phyloP scores from a whole-genome alignment of 1,140 invertebrate genomes.

The Sarcophaga peregrina region DNA sequence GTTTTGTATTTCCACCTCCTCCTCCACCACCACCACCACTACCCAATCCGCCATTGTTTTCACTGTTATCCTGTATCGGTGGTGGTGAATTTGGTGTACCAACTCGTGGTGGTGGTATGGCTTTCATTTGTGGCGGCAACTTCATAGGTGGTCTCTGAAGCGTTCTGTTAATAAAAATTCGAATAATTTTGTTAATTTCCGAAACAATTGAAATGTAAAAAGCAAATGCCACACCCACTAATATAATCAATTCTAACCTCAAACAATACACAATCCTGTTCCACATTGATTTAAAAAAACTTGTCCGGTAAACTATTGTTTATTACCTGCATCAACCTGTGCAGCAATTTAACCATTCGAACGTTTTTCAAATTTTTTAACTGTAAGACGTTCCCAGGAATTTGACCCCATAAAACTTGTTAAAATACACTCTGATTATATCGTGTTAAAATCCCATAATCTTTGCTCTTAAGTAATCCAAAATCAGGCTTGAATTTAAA shows the following conservation, averaged over 20 bases:
- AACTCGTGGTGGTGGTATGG: constrained; percentile 65
- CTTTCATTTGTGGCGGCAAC: constrained; percentile 65
- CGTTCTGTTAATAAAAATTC: constrained; percentile 51
- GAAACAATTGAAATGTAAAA: not conserved
- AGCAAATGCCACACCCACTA: not conserved
- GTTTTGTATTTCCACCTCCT: constrained; percentile 31
- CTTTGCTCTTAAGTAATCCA: too few species aligned
- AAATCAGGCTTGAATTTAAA: too few species aligned
- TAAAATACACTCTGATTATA: too few species aligned
- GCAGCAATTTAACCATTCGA: too few species aligned
- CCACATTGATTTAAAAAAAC: too few species aligned
- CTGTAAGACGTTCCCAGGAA: too few species aligned
- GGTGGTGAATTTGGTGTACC: constrained; percentile 63
- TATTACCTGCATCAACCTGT: too few species aligned
- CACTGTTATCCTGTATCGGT: constrained; percentile 45
- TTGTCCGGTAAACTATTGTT: too few species aligned
- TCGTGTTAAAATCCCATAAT: too few species aligned
- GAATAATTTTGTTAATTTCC: not conserved
- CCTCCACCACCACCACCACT: constrained; percentile 10
- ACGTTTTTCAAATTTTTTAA: too few species aligned
- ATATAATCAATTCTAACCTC: not conserved
- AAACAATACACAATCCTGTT: too few species aligned
- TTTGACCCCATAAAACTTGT: too few species aligned
- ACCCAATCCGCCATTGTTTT: constrained; percentile 43
- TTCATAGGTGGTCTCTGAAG: constrained; percentile 65